Evolutionary conservation across 2,113 vertebrate genomes (phyloP).

Genomic region (Podarcis muralis): DNA sequence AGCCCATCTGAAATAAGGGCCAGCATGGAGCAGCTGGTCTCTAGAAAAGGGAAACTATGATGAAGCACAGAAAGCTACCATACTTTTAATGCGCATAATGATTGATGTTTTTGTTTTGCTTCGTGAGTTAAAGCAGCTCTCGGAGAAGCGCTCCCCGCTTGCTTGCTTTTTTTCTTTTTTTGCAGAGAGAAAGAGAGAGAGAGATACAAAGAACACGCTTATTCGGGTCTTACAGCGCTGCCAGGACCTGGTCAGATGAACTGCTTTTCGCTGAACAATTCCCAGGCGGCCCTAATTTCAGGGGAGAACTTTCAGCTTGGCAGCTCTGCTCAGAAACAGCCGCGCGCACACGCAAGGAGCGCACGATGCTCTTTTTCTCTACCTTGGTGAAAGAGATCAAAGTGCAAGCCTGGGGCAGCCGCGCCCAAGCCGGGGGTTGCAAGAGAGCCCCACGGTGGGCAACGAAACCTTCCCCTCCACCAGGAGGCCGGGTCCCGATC

Average conservation of each 20-base stretch:
- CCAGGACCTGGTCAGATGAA: neutral
- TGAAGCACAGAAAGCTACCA: neutral
- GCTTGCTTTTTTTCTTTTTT: neutral
- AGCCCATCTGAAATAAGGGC: neutral
- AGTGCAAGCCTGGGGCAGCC: no score
- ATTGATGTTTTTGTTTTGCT: neutral
- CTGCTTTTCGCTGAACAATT: neutral
- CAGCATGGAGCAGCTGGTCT: neutral
- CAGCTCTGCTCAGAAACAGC: no score
- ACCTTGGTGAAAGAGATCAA: no score
- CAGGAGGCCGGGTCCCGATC: neutral
- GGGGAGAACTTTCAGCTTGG: neutral
- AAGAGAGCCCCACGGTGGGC: no score
- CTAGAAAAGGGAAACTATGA: neutral
- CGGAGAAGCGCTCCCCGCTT: no score
- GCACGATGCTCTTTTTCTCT: neutral
- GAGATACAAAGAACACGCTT: neutral
- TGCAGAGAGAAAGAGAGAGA: neutral
- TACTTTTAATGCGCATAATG: no score
- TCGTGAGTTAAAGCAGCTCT: no score
- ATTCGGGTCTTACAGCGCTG: neutral
- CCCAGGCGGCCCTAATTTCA: neutral
- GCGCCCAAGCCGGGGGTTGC: neutral
- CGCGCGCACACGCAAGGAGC: neutral
- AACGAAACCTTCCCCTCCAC: neutral